phyloP scores from a whole-genome alignment of 2,797 vertebrate genomes.

The Acomys russatus region DNA sequence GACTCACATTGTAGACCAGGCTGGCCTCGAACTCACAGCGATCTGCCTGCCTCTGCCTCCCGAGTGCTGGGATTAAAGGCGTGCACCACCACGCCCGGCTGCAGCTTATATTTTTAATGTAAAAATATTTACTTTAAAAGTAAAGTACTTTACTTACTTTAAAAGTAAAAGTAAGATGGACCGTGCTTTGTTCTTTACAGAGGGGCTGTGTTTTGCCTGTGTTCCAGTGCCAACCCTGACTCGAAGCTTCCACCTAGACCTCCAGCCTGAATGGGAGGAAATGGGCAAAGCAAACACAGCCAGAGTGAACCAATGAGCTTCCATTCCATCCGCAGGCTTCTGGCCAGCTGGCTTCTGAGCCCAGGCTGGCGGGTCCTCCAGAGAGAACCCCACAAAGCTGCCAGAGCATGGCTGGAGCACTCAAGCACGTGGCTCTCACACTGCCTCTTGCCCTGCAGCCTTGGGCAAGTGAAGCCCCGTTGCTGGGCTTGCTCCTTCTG shows the following conservation, averaged over 20 bases:
- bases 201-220: neutral
- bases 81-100: no score
- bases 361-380: neutral
- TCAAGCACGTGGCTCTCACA: neutral
- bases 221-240: neutral
- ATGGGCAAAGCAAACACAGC: neutral
- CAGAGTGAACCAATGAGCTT: neutral
- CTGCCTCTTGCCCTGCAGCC: neutral
- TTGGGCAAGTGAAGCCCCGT: neutral
- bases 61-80: no score
- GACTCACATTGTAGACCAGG: no score
- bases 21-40: no score
- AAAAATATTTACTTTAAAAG: no score
- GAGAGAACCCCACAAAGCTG: neutral
- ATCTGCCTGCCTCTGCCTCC: no score
- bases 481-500: neutral
- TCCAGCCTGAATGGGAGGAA: slow-evolving; percentile 48
- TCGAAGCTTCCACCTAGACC: neutral
- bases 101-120: neutral
- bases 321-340: neutral
- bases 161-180: no score
- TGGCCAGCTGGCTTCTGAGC: neutral
- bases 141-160: no score
- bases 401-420: neutral
- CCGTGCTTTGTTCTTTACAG: neutral